Evolutionary conservation across 2,113 vertebrate species (phyloP).

Genomic region (Pterocles burchelli): DNA sequence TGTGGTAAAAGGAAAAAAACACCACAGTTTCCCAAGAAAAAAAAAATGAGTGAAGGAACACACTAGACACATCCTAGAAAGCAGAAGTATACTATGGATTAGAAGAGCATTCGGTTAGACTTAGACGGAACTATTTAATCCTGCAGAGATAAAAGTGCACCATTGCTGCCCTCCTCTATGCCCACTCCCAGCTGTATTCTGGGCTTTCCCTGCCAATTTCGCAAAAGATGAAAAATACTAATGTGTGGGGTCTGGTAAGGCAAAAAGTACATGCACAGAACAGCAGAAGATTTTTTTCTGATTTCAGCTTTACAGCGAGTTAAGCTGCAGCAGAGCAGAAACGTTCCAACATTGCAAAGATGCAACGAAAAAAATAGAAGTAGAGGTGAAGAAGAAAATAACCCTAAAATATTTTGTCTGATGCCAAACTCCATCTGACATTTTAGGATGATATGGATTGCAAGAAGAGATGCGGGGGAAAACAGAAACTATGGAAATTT

Average conservation of each 20-base stretch:
- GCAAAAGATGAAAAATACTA: background rate
- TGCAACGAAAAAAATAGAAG: background rate
- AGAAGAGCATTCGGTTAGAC: background rate
- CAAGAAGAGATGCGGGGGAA: background rate
- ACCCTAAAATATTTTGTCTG: background rate
- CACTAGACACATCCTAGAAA: background rate
- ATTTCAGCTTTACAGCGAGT: background rate
- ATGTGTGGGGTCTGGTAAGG: background rate
- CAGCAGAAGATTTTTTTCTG: background rate
- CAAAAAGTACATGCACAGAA: background rate
- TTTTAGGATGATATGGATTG: background rate
- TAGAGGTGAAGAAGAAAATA: background rate
- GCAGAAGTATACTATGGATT: background rate
- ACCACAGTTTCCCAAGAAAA: background rate
- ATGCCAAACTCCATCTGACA: background rate
- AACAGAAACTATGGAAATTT: background rate
- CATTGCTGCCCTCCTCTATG: background rate
- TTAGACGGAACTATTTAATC: background rate
- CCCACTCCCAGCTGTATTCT: background rate
- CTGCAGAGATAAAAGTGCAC: background rate
- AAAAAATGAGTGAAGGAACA: background rate
- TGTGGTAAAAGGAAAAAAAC: background rate
- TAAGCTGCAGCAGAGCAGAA: background rate
- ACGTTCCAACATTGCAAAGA: background rate
- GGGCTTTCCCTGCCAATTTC: background rate